Evolutionary conservation across 2,888 invertebrate species (phyloP).

Genomic region (Taenaris catops): DNA sequence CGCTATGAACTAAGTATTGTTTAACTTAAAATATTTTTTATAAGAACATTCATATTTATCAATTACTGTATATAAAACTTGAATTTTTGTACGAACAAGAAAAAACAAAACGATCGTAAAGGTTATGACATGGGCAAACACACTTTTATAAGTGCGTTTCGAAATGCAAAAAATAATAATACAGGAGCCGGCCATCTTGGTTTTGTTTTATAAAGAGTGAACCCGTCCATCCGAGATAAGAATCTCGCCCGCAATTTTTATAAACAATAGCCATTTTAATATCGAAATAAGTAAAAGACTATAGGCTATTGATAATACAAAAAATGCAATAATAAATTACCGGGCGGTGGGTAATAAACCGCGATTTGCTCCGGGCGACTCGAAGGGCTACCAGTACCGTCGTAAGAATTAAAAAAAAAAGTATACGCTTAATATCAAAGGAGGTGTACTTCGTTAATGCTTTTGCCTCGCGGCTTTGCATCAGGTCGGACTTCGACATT

Average conservation of each 20-base stretch:
- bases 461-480: slow-evolving; percentile 68
- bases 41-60: too few species aligned
- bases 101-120: too few species aligned
- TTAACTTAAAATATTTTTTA: too few species aligned
- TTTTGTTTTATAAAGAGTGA: slow-evolving; percentile 37
- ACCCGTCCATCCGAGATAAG: slow-evolving; percentile 47
- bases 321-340: slow-evolving; percentile 78
- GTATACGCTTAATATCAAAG: slow-evolving; percentile 77
- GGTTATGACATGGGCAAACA: slow-evolving; percentile 1
- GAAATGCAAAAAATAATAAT: slow-evolving; percentile 13
- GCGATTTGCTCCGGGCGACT: slow-evolving; percentile 76
- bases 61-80: too few species aligned
- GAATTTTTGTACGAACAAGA: too few species aligned
- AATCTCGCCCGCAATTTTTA: slow-evolving; percentile 67
- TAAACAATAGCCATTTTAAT: slow-evolving; percentile 78
- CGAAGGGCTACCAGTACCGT: slow-evolving; percentile 66
- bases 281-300: slow-evolving; percentile 65
- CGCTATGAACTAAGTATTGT: too few species aligned
- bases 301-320: slow-evolving; percentile 77
- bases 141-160: slow-evolving; percentile 3
- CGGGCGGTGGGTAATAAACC: slow-evolving; percentile 71
- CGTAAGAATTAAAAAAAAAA: slow-evolving; percentile 50
- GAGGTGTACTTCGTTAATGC: slow-evolving; percentile 77
- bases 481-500: slow-evolving; percentile 69
- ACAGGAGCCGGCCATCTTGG: slow-evolving; percentile 23